Base-by-base conservation (phyloP, 2,797 vertebrate species). In the Hephaestus fuliginosus region DNA sequence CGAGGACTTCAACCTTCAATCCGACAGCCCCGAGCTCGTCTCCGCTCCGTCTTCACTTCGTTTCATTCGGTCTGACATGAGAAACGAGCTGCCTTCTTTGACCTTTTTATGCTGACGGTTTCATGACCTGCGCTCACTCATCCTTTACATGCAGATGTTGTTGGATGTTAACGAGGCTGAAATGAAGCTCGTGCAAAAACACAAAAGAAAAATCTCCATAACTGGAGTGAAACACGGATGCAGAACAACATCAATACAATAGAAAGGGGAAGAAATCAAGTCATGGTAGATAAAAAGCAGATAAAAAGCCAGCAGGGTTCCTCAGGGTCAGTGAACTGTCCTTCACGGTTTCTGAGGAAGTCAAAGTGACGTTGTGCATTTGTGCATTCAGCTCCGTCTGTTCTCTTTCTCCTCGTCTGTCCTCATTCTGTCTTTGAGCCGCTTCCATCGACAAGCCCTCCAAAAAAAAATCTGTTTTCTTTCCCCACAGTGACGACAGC, bases 51-150 rank as follows among this genome's bases (percentile, higher is more conserved):
- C 36, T 53, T 39, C 55, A 17, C 55, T 13, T 33, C 0, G 20
- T 62, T 57, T 46, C 28, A 10, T 46, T 72, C 6, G 0, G 25
- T 0, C 11, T 25, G 41, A 57, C 2, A 7, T 60, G 62, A 25
- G 36, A 75, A 68, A 68, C 5, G n/a, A 65, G 78, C 65, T 17
- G 63, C 53, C 46, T 3, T 36, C 55, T 74, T 70, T 55, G 69
- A 81, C 78, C 77, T 83, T 57, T 72, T 17, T 25, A 25, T 52
- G 55, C 14, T 20, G 30, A n/a, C 25, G 30, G 4, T 51, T 65
- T 46, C 25, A 33, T 0, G 20, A 33, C 8, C 41, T 4, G 3
- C 1, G 9, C 30, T 61, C 43, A 12, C 8, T 58, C 64, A 1
- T 64, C 56, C 8, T 62, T 70, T 30, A 14, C 74, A 43, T 22